phyloP scores from a whole-genome alignment of 2,113 vertebrate genomes.

The Pelodiscus sinensis region DNA sequence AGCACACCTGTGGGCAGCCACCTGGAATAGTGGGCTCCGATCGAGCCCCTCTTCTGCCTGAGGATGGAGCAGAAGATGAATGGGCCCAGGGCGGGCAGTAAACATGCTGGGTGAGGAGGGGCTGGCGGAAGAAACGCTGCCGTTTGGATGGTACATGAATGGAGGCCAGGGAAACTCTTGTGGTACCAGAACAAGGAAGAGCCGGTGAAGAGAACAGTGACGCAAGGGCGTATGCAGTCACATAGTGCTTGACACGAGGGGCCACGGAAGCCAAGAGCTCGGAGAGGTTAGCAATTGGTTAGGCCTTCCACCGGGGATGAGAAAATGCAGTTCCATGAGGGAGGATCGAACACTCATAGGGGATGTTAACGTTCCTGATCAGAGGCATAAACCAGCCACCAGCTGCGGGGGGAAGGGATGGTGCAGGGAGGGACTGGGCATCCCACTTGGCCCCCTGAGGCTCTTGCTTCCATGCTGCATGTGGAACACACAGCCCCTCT shows the following conservation, averaged over 20 bases:
- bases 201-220: not conserved
- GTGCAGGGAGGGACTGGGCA: not conserved
- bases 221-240: not conserved
- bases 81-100: not conserved
- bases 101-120: rapidly evolving
- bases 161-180: not conserved
- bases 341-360: not conserved
- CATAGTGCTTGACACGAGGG: not conserved
- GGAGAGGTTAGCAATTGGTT: not conserved
- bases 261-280: not conserved
- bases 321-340: not conserved
- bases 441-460: not conserved
- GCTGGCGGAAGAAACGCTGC: not conserved
- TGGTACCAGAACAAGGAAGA: not conserved
- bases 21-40: rapidly evolving
- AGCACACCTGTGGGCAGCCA: rapidly evolving
- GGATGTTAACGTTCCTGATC: not conserved
- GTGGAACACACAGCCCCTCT: not conserved
- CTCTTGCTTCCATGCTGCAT: not conserved
- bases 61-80: not conserved
- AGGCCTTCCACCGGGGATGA: not conserved
- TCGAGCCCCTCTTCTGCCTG: rapidly evolving
- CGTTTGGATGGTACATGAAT: rapidly evolving
- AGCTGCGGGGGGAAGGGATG: not conserved
- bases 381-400: not conserved